These are phyloP conservation scores for Thalassarche chlororhynchos DNA, from an alignment of 2,113 vertebrate species.

Conservation along the genomic window DNA sequence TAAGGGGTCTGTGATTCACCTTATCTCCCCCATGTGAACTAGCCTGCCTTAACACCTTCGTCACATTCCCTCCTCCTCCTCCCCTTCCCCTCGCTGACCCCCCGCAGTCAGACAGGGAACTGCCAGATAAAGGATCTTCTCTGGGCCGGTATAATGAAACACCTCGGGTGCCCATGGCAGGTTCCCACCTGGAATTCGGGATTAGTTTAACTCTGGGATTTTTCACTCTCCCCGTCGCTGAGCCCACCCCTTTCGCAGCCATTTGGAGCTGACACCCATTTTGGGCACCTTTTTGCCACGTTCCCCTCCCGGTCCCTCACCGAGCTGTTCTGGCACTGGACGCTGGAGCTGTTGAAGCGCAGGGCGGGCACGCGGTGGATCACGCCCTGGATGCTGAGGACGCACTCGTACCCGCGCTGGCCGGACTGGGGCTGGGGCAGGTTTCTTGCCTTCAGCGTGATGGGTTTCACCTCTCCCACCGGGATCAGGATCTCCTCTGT, in stretches of 20 bases:
- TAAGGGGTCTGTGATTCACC: constrained; percentile 73
- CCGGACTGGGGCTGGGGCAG: constrained; percentile 96
- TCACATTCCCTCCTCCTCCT: background rate
- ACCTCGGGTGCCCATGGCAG: background rate
- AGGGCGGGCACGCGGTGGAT: constrained; percentile 92
- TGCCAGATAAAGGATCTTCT: constrained; percentile 52
- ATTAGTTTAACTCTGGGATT: background rate
- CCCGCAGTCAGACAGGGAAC: constrained; percentile 33
- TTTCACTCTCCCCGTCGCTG: background rate
- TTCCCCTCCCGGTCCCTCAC: constrained; percentile 63
- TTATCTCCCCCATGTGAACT: constrained; percentile 76
- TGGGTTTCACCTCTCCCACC: constrained; percentile 94
- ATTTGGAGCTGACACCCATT: accelerated
- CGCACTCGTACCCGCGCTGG: constrained; percentile 96
- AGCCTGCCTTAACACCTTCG: constrained; percentile 70
- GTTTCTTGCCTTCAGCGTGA: constrained; percentile 94
- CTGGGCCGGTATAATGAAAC: constrained; percentile 33
- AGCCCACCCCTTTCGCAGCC: background rate
- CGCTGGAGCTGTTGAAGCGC: constrained; percentile 98
- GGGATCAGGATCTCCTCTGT: constrained; percentile 95
- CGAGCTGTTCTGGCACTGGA: constrained; percentile 99
- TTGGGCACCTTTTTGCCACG: background rate
- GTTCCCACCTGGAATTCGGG: background rate
- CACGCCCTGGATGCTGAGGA: constrained; percentile 91
- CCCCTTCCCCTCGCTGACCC: constrained; percentile 30